Conservation (phyloP, 2,888 invertebrate genomes). For the Lepidonotus clava region DNA sequence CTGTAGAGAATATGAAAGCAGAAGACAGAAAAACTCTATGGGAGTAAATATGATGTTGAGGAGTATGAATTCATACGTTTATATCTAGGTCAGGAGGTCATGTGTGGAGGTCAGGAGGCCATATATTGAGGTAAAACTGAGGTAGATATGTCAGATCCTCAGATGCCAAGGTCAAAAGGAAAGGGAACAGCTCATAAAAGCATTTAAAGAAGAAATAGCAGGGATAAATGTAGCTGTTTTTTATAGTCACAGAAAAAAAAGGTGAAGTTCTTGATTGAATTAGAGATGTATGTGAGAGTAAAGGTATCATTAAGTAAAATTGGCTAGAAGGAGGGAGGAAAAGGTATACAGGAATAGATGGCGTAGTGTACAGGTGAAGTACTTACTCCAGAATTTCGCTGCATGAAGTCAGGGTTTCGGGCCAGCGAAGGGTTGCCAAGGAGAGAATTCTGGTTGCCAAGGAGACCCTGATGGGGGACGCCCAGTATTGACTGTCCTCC, state of each 20-base stretch:
- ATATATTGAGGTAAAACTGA: neutral
- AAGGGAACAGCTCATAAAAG: too few relatives aligned
- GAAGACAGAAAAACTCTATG: neutral
- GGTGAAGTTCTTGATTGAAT: neutral
- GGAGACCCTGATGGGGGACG: slow-evolving; percentile 20
- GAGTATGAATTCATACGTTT: neutral
- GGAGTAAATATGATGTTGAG: slow-evolving; percentile 2
- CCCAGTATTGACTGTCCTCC: slow-evolving; percentile 28
- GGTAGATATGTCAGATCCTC: neutral
- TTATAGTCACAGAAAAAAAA: too few relatives aligned
- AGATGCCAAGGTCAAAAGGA: neutral
- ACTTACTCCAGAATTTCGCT: slow-evolving; percentile 47
- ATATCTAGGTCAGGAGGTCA: neutral
- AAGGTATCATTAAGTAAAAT: neutral
- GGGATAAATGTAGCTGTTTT: too few relatives aligned
- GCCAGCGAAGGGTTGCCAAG: slow-evolving; percentile 47
- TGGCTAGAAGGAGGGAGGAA: slow-evolving; percentile 6
- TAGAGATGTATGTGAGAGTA: too few relatives aligned
- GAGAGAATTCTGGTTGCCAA: slow-evolving; percentile 14
- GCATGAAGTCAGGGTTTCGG: slow-evolving; percentile 27
- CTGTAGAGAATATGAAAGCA: neutral
- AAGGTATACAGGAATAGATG: neutral
- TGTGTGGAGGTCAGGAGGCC: neutral
- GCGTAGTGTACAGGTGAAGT: neutral
- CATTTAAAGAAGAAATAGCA: too few relatives aligned